Conservation (phyloP, 2,113 vertebrate species). For the Eudyptes chrysolophus region DNA sequence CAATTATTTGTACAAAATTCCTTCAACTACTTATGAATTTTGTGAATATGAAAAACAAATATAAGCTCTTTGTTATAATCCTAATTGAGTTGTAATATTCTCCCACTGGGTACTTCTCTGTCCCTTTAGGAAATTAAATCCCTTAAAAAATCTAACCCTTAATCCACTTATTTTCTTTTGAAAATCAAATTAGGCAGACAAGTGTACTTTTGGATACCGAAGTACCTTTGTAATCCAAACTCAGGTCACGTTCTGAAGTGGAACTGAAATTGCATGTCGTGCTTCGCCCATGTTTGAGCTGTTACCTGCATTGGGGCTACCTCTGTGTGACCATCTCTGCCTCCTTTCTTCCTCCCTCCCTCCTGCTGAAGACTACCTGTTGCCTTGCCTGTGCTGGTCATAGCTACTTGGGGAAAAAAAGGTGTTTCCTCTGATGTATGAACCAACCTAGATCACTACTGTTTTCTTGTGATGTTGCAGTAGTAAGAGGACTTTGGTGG, state of each 20-base stretch:
- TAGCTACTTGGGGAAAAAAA: background rate
- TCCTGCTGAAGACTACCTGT: background rate
- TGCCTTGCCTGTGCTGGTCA: background rate
- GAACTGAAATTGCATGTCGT: background rate
- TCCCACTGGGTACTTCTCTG: background rate
- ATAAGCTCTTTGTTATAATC: conserved; percentile 15
- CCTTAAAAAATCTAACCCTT: conserved; percentile 13
- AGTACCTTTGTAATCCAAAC: background rate
- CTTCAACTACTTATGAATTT: background rate
- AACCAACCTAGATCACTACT: background rate
- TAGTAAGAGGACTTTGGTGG: background rate
- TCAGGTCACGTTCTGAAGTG: background rate
- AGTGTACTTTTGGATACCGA: background rate
- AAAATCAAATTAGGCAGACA: conserved; percentile 4
- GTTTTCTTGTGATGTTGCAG: background rate
- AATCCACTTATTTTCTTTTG: conserved; percentile 56
- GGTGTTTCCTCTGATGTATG: background rate
- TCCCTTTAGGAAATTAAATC: conserved; percentile 24
- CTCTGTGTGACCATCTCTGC: background rate
- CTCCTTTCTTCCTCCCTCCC: background rate
- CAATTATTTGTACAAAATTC: background rate
- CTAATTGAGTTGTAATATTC: conserved; percentile 38
- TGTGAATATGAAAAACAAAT: conserved; percentile 11
- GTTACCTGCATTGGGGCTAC: background rate
- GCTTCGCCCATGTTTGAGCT: background rate